These are phyloP conservation scores for Sternotherus odoratus DNA, from an alignment of 2,797 vertebrate genomes.

Conservation along the genomic window DNA sequence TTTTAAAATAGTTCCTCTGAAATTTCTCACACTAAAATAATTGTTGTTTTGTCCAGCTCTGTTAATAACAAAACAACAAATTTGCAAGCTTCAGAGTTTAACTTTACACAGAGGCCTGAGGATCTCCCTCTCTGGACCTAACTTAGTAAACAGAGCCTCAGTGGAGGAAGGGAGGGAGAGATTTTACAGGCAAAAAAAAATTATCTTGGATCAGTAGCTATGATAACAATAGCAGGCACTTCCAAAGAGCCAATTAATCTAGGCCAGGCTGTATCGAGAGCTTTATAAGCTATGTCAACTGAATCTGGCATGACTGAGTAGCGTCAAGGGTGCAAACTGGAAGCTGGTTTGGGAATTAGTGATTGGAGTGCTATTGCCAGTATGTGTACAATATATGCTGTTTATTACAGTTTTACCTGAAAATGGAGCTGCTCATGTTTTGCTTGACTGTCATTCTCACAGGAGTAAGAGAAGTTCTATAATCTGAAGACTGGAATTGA, in stretches of 20 bases:
- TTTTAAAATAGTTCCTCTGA: background rate
- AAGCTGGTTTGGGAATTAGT: constrained; percentile 4
- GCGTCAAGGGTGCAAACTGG: background rate
- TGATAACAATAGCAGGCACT: background rate
- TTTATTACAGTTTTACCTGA: background rate
- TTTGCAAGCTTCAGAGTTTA: background rate
- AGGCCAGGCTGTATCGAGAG: background rate
- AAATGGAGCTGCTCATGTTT: background rate
- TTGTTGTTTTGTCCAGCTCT: background rate
- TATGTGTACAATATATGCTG: background rate
- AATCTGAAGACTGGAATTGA: background rate
- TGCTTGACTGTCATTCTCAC: background rate
- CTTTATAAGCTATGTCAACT: background rate
- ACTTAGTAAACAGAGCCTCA: background rate
- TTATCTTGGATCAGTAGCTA: background rate
- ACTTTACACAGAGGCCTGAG: background rate
- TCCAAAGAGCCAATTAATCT: background rate
- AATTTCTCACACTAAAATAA: background rate
- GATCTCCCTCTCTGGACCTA: background rate
- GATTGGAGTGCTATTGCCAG: background rate
- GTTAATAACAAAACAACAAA: background rate
- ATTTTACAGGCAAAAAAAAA: background rate
- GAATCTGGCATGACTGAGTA: background rate
- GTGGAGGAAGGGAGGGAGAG: background rate
- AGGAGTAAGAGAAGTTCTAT: background rate